Evolutionary conservation across 2,888 invertebrate genomes (phyloP).

Genomic region (Coelinius sp.): DNA sequence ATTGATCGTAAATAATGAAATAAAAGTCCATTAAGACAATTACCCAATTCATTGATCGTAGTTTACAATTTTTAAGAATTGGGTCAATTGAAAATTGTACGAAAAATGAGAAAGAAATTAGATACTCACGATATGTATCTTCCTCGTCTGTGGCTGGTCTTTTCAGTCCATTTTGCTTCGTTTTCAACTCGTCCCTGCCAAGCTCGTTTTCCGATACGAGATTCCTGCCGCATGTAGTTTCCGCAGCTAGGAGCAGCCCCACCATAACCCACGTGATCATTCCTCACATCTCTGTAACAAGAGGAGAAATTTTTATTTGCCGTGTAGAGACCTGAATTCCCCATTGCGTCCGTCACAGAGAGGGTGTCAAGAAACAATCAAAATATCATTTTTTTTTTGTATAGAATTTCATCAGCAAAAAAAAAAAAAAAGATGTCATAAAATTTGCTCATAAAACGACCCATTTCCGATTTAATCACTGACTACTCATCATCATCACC

Average conservation of each 20-base stretch:
- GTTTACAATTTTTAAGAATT: no score
- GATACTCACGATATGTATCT: constrained; percentile 66
- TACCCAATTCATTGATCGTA: constrained; percentile 25
- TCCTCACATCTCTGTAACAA: constrained; percentile 69
- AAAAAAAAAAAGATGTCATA: no score
- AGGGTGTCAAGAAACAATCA: no score
- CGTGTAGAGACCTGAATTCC: no score
- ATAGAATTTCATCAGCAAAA: no score
- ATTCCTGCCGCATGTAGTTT: constrained; percentile 69
- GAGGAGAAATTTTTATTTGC: constrained; percentile 37
- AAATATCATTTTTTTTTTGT: no score
- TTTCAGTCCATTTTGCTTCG: constrained; percentile 62
- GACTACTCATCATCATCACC: no score
- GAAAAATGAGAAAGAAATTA: background rate
- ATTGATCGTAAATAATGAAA: background rate
- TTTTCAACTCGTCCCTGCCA: constrained; percentile 60
- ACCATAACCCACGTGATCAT: constrained; percentile 71
- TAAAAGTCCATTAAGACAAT: background rate
- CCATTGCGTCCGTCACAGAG: no score
- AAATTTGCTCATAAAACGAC: no score
- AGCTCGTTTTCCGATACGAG: constrained; percentile 66
- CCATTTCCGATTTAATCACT: no score
- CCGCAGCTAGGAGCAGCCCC: constrained; percentile 70
- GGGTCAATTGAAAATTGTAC: no score
- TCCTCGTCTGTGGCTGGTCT: constrained; percentile 65